Base-by-base conservation (phyloP, 1,140 invertebrate species). In the Brachionus angularis region DNA sequence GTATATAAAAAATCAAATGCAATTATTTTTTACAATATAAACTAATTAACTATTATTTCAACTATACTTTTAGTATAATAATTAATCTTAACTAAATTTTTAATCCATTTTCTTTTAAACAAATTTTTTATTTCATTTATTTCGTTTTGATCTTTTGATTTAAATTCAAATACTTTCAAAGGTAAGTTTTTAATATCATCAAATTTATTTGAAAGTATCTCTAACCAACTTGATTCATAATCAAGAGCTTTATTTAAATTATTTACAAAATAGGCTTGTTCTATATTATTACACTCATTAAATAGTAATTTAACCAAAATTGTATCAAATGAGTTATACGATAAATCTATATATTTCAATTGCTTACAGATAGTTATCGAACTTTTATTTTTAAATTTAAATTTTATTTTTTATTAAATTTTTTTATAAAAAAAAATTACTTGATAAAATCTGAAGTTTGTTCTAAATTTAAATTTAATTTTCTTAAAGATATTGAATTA, bases 51-150 rank as follows among this genome's bases (percentile, higher is more conserved):
- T 21, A 14, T 23, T 10, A 58, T 21, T 34, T 58, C 53, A 8
- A 58, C 23, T 58, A 58, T 36, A 23, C 39, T 21, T 18, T 36
- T 58, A 1, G 53, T 72, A 52, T 62, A 21, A 55, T 50, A 50
- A 18, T 18, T 47, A 36, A 31, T 36, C 12, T 21, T 36, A 71
- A 53, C 14, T n/a, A 70, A 55, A 10, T 39, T 72, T n/a, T 72
- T 49, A 12, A 47, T n/a, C 34, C 53, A 58, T 3, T 34, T 31
- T 58, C 39, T 58, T 36, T 42, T 39, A n/a, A 58, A 25, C 21
- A 58, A 14, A 58, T 7, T 27, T 23, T 39, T 42, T n/a, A 58
- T 39, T 14, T 58, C 53, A 39, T 58, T 25, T 14, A 58, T 58
- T 58, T 58, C 53, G 14, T 3, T 25, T 25, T 14, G n/a, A 39